Percentiles rank a stretch among this genome's conserved stretches.
These are phyloP conservation scores for Phylloscopus collybita DNA, from an alignment of 2,797 vertebrate genomes.

Conservation along the genomic window DNA sequence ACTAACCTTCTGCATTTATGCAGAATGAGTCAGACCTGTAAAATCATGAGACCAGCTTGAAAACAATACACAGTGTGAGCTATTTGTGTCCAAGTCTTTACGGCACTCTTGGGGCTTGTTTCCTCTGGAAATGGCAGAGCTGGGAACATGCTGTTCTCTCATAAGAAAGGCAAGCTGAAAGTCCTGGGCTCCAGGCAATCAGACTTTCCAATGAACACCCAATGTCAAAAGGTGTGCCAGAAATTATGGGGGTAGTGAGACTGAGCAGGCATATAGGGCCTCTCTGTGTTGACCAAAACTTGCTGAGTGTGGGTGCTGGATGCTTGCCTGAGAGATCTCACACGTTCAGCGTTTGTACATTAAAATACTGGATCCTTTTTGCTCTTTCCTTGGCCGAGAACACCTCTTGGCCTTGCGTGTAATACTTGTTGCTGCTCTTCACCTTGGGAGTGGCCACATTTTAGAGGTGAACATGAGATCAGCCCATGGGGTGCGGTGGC, in stretches of 20 bases:
- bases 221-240: background rate
- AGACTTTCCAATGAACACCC: background rate
- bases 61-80: conserved; percentile 31
- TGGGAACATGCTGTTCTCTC: background rate
- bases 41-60: conserved; percentile 32
- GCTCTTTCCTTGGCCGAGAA: background rate
- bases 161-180: background rate
- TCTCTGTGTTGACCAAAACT: background rate
- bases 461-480: background rate
- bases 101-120: conserved; percentile 45
- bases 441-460: background rate
- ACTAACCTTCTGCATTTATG: background rate
- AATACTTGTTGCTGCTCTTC: background rate
- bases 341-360: fast-evolving
- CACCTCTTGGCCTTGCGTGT: background rate
- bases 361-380: background rate
- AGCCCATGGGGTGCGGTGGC: background rate
- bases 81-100: conserved; percentile 46
- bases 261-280: background rate
- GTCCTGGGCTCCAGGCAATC: background rate
- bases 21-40: conserved; percentile 27
- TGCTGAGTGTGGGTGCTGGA: background rate
- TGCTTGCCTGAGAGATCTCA: background rate
- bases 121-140: background rate
- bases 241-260: background rate